A percentile compares a stretch with the other conserved stretches of the same genome.
These are phyloP conservation scores for Nasua narica DNA, from an alignment of 2,797 vertebrate genomes.

Conservation along the genomic window DNA sequence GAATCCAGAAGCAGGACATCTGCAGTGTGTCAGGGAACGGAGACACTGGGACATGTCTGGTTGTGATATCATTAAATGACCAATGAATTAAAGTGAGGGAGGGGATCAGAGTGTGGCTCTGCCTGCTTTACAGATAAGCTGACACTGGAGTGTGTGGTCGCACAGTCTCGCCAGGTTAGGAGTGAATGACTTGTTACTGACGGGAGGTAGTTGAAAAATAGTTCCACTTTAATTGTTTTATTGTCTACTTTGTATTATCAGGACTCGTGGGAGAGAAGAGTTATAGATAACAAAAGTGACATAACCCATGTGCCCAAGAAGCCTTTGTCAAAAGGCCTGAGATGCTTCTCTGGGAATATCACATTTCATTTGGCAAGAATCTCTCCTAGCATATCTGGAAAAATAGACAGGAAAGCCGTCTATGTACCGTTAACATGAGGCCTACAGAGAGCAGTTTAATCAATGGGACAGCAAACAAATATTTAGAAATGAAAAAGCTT, in stretches of 20 bases:
- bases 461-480: not conserved
- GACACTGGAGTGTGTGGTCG: conserved; percentile 31
- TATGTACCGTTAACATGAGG: not conserved
- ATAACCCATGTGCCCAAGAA: conserved; percentile 65
- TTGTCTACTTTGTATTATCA: conserved; percentile 66
- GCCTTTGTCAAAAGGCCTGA: conserved; percentile 42
- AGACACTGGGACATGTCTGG: conserved; percentile 47
- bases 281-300: conserved; percentile 59
- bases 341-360: conserved; percentile 38
- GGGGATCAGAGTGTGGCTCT: not conserved
- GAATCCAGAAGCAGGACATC: conserved; percentile 14
- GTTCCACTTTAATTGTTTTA: conserved; percentile 68
- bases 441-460: not conserved
- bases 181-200: conserved; percentile 32
- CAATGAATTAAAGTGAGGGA: conserved; percentile 49
- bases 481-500: not conserved
- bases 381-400: conserved; percentile 3
- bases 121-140: conserved; percentile 51
- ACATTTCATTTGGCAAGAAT: conserved; percentile 42
- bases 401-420: not conserved
- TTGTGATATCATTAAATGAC: conserved; percentile 45
- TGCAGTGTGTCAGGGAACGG: conserved; percentile 36
- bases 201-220: conserved; percentile 68
- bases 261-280: conserved; percentile 48
- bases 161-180: conserved; percentile 12